Evolutionary conservation across 2,797 vertebrate genomes (phyloP).

Genomic region (Hydrophis major): DNA sequence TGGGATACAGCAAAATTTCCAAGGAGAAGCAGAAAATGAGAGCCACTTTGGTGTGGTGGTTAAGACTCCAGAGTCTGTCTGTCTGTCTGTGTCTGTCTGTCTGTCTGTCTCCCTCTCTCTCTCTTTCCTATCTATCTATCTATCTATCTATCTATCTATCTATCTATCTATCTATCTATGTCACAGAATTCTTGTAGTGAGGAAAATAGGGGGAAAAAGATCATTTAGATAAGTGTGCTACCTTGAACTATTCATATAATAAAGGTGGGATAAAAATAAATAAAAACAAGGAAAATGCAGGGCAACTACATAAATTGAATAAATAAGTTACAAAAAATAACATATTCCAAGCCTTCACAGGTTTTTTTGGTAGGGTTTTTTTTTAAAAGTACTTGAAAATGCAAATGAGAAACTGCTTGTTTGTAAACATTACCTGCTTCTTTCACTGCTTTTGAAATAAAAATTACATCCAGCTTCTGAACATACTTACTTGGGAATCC

Average conservation of each 20-base stretch:
- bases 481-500: neutral
- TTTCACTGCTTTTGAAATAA: neutral
- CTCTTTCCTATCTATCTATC: too few relatives aligned
- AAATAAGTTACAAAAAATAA: neutral
- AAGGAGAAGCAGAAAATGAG: neutral
- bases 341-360: neutral
- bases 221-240: neutral
- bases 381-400: constrained; percentile 9
- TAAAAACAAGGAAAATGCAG: neutral
- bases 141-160: too few relatives aligned
- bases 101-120: too few relatives aligned
- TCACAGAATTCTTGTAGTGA: neutral
- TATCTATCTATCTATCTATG: neutral
- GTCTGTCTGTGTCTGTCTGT: too few relatives aligned
- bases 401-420: neutral
- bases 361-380: neutral
- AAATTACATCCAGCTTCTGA: neutral
- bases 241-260: neutral
- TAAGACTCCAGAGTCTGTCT: too few relatives aligned
- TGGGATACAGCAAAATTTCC: neutral
- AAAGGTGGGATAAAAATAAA: neutral
- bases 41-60: too few relatives aligned
- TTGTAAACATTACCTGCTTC: neutral
- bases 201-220: neutral
- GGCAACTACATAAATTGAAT: neutral